phyloP scores from a whole-genome alignment of 2,888 invertebrate genomes.

The Zhengitettix transpicula region DNA sequence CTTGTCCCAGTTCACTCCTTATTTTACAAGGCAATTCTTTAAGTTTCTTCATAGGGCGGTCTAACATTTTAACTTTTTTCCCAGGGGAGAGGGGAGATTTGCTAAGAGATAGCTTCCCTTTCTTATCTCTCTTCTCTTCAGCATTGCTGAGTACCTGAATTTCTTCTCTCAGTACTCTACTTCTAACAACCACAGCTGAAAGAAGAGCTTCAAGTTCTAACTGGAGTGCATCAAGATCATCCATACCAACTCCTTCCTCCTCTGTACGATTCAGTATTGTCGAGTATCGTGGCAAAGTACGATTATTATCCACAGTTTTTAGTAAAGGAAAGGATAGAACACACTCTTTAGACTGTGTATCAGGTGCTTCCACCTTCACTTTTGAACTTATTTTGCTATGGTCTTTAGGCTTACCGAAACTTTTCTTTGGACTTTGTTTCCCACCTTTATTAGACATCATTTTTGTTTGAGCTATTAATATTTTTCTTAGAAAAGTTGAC shows the following conservation, averaged over 20 bases:
- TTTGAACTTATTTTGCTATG: conserved; percentile 3
- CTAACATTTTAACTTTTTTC: conserved; percentile 34
- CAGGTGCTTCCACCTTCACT: background rate
- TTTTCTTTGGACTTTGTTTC: conserved; percentile 11
- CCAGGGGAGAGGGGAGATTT: conserved; percentile 36
- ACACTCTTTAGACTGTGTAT: conserved; percentile 5
- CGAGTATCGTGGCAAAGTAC: conserved; percentile 45
- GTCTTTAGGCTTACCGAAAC: conserved; percentile 3
- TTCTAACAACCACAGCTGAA: conserved; percentile 64
- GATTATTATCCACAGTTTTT: conserved; percentile 49
- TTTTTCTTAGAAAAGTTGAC: too few species aligned
- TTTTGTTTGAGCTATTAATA: background rate
- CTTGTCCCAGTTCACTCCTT: conserved; percentile 3
- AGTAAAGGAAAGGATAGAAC: conserved; percentile 38
- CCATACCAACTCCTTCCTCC: conserved; percentile 67
- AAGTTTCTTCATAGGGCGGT: conserved; percentile 38
- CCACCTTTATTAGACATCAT: conserved; percentile 5
- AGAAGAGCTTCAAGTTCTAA: conserved; percentile 72
- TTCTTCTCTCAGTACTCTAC: conserved; percentile 46
- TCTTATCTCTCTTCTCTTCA: conserved; percentile 31
- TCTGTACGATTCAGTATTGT: conserved; percentile 41
- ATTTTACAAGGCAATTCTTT: conserved; percentile 33
- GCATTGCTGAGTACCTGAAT: conserved; percentile 14
- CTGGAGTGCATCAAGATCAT: conserved; percentile 76
- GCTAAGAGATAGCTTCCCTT: conserved; percentile 34